A percentile compares a stretch with the other conserved stretches of the same genome.
Conservation (phyloP, 2,797 vertebrate genomes). For the Orientallactaga sibirica region DNA sequence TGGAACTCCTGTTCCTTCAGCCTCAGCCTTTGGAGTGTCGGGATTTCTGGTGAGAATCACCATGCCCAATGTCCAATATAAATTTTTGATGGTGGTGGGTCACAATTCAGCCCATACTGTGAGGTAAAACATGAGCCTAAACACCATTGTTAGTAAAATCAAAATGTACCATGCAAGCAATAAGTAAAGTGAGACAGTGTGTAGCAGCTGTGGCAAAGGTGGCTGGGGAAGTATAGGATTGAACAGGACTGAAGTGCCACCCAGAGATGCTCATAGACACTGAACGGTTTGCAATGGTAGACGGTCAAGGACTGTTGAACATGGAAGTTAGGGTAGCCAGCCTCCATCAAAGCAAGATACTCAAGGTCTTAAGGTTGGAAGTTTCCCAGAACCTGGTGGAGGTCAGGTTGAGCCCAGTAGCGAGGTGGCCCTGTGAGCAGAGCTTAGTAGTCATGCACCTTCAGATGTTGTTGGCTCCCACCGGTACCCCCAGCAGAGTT, state of each 20-base stretch:
- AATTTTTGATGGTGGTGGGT: neutral
- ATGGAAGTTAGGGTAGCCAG: neutral
- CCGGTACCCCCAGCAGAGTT: neutral
- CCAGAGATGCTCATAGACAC: neutral
- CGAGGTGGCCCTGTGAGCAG: neutral
- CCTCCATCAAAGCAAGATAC: neutral
- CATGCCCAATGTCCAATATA: neutral
- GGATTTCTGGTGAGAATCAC: neutral
- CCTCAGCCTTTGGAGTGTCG: neutral
- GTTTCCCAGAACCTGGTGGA: neutral
- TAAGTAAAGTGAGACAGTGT: conserved; percentile 1
- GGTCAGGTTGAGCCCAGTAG: neutral
- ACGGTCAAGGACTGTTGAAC: neutral
- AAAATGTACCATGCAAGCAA: neutral
- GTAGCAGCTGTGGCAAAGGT: neutral
- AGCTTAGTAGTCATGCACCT: neutral
- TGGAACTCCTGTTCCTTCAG: too few species aligned
- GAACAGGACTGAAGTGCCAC: neutral
- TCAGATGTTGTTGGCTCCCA: neutral
- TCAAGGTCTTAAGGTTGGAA: neutral
- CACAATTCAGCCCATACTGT: neutral
- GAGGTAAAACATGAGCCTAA: neutral
- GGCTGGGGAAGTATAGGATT: neutral
- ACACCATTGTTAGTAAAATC: neutral
- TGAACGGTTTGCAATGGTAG: neutral